Evolutionary conservation across 2,888 invertebrate genomes (phyloP), one percentile per base, ranked within the genome.

Genomic region (Ryuthela nishihirai): DNA sequence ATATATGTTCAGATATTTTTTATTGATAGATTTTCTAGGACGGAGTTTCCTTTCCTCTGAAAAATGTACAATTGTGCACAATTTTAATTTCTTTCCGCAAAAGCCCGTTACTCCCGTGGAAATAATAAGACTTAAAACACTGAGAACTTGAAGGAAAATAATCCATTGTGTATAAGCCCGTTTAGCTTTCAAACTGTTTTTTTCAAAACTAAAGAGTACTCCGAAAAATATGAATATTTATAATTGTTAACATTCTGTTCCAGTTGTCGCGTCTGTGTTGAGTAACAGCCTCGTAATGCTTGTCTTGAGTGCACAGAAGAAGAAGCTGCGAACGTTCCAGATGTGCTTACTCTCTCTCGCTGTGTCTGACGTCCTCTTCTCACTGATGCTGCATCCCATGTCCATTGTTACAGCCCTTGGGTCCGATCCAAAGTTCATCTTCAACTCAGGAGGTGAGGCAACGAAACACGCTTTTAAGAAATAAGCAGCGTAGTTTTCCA

Each of bases 311-410:
- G 9, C 44, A 9, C 39, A 50, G n/a, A 44, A 41, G 7, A 45
- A 39, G 20, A 49, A 54, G 21, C 26, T 54, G 6, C 36, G 52
- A 17, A 38, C 48, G 3, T 56, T 53, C 40, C 60, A 61, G 23
- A 12, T 53, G 40, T 53, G 52, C 21, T 43, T 62, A 2, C 25
- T 64, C 9, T 53, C 61, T 38, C 43, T 66, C 29, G 62, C 63
- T 24, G 48, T 66, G n/a, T 66, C 66, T 6, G 66, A 66, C 40
- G 21, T 64, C 20, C 50, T 62, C 15, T 66, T 66, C 53, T 56
- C 60, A 15, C 7, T 66, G 3, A 18, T 54, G 18, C 41, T 66
- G 2, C 66, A 66, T 53, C 64, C 64, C 3, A 56, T 66, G 46
- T 62, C 64, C 38, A 61, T 64, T 24, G 45, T 54, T 15, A 64